These are phyloP conservation scores for Forbesichthys papilliferus DNA, from an alignment of 2,113 vertebrate species.

Conservation along the genomic window DNA sequence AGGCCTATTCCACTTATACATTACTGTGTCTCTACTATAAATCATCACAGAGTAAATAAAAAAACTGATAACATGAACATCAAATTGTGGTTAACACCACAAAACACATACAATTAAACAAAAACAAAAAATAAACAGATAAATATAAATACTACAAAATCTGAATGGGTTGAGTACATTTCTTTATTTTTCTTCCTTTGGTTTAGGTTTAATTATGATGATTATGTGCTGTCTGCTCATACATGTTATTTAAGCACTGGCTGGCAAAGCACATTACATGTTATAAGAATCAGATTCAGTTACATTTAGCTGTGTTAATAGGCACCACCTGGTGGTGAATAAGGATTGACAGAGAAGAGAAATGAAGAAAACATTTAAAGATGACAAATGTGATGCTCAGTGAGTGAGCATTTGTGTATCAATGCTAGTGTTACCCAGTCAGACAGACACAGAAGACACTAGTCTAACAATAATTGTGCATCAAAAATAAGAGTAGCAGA, in stretches of 20 bases:
- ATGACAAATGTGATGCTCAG: not conserved
- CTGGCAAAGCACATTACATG: conserved; percentile 10
- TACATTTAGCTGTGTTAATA: conserved; percentile 60
- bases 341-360: conserved; percentile 50
- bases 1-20: not conserved
- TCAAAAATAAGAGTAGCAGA: not conserved
- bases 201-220: no score
- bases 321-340: conserved; percentile 76
- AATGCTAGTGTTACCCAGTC: no score
- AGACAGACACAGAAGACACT: not conserved
- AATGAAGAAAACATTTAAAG: not conserved
- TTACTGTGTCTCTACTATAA: no score
- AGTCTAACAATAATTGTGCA: not conserved
- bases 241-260: no score
- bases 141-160: not conserved
- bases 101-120: not conserved
- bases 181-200: not conserved
- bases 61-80: no score
- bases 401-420: not conserved
- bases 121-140: not conserved
- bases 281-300: not conserved
- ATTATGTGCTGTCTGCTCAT: no score
- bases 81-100: no score
- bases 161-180: not conserved
- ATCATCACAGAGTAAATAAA: no score